Conservation (phyloP, 2,888 invertebrate genomes). For the Amiota minor region DNA sequence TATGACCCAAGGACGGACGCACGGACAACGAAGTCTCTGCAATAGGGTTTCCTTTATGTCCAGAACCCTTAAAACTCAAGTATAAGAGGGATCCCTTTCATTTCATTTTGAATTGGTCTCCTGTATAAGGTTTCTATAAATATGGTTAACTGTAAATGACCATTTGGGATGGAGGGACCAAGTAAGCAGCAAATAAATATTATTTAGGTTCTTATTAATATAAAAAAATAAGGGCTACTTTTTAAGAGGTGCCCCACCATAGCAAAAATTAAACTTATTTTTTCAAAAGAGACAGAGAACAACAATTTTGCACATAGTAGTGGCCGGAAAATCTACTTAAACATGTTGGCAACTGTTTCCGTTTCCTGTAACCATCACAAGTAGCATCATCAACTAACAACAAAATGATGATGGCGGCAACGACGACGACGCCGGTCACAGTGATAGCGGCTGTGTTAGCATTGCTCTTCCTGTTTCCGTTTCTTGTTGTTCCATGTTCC, state of each 20-base stretch:
- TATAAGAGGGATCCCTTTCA: no score
- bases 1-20: no score
- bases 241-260: conserved; percentile 37
- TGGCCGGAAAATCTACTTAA: conserved; percentile 32
- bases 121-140: conserved; percentile 31
- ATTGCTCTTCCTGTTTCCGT: no score
- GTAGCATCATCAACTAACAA: background rate
- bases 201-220: conserved; percentile 5
- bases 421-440: background rate
- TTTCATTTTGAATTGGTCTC: conserved; percentile 32
- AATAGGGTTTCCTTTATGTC: no score
- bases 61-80: no score
- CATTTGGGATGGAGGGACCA: background rate
- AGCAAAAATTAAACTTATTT: conserved; percentile 1
- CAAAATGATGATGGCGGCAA: background rate
- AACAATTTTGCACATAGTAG: conserved; percentile 16
- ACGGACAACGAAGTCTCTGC: no score
- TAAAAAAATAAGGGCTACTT: conserved; percentile 27
- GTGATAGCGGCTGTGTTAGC: background rate
- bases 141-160: conserved; percentile 62
- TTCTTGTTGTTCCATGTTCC: background rate
- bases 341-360: conserved; percentile 53
- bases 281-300: conserved; percentile 31
- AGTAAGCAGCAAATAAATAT: conserved; percentile 32
- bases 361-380: conserved; percentile 25